Evolutionary conservation across 2,888 invertebrate species (phyloP).

Genomic region (Agapostemon virescens): DNA sequence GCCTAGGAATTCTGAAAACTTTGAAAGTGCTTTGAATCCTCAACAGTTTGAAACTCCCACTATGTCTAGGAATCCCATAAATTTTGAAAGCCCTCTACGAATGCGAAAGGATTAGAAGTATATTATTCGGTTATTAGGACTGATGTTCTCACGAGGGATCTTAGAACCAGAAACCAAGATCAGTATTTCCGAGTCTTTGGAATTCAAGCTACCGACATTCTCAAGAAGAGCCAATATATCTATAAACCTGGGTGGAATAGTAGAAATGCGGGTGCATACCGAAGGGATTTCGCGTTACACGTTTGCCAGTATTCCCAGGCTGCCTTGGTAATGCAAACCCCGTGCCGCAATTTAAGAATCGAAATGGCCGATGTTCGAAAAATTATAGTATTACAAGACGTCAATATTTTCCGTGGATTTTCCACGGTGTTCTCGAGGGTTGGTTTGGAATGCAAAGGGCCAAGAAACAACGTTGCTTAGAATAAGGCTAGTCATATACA

Average conservation of each 20-base stretch:
- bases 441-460: conserved; percentile 1
- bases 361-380: not conserved
- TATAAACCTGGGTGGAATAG: not conserved
- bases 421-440: not conserved
- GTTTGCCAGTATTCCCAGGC: not conserved
- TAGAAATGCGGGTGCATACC: not conserved
- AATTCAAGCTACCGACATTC: not conserved
- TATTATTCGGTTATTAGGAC: too few relatives aligned
- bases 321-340: not conserved
- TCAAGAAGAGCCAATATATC: not conserved
- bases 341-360: not conserved
- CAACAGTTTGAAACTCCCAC: too few relatives aligned
- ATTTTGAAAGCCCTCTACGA: too few relatives aligned
- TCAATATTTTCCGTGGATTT: not conserved
- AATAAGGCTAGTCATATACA: not conserved
- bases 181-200: not conserved
- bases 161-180: not conserved
- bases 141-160: not conserved
- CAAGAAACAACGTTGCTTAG: not conserved
- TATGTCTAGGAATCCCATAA: too few relatives aligned
- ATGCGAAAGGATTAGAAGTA: not conserved
- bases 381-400: not conserved
- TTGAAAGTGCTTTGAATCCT: too few relatives aligned
- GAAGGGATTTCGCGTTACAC: not conserved
- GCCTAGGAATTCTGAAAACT: too few relatives aligned